A percentile compares a stretch with the other conserved stretches of the same genome.
These are phyloP conservation scores for Chiroxiphia lanceolata DNA, from an alignment of 2,797 vertebrate species.

Conservation along the genomic window DNA sequence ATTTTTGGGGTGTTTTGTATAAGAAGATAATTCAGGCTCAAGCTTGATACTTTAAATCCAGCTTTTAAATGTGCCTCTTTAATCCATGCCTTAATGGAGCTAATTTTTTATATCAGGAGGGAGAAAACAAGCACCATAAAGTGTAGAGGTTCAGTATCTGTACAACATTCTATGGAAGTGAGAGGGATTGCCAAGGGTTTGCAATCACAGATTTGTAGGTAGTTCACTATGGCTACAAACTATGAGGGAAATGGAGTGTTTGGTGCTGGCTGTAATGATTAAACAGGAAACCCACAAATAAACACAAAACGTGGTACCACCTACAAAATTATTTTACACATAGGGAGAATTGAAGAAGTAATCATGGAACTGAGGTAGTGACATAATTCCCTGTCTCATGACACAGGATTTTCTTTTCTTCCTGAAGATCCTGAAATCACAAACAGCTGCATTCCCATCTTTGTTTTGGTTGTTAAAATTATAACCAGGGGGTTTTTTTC, in stretches of 20 bases:
- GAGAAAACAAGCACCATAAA: not conserved
- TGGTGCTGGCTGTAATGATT: not conserved
- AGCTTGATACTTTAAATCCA: not conserved
- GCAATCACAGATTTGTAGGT: not conserved
- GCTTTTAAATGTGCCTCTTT: not conserved
- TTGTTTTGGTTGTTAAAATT: not conserved
- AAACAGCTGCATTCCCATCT: not conserved
- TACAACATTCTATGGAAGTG: not conserved
- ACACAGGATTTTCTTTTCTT: not conserved
- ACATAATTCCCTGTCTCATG: not conserved
- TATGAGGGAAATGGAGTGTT: not conserved
- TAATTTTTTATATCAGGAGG: not conserved
- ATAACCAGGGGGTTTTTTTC: not conserved
- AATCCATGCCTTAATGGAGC: not conserved
- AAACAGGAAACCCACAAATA: not conserved
- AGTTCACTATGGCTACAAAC: not conserved
- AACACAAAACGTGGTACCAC: not conserved
- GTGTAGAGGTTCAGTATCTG: not conserved
- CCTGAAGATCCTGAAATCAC: not conserved
- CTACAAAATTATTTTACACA: not conserved
- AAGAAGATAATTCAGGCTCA: not conserved
- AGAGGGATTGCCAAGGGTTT: not conserved
- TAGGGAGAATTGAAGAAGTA: not conserved
- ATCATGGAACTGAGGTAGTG: not conserved
- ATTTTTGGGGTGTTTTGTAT: not conserved